Conservation (phyloP, 2,113 vertebrate genomes). For the Bufo gargarizans region DNA sequence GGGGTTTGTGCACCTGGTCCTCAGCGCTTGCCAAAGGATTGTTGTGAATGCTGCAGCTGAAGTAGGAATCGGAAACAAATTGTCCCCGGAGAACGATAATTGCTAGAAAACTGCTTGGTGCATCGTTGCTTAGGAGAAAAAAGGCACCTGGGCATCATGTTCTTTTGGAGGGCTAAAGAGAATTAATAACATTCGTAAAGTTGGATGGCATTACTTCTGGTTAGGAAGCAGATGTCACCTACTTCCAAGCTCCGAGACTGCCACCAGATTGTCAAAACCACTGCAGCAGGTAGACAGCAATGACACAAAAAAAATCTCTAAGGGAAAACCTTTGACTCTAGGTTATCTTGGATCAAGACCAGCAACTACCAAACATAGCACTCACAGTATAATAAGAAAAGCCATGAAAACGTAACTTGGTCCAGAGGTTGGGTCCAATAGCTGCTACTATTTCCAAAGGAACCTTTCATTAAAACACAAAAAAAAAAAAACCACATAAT, state of each 20-base stretch:
- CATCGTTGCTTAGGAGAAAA: conserved; percentile 48
- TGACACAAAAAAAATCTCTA: no score
- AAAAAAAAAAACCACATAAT: no score
- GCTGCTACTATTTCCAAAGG: no score
- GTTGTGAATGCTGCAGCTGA: conserved; percentile 54
- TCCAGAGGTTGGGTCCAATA: no score
- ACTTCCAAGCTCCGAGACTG: neutral
- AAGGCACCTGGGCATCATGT: conserved; percentile 53
- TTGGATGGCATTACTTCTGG: neutral
- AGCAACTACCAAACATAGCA: no score
- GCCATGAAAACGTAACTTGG: no score
- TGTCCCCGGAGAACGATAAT: conserved; percentile 48
- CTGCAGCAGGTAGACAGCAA: no score
- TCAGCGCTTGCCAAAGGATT: conserved; percentile 53
- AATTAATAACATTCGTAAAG: conserved; percentile 47
- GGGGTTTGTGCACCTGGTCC: conserved; percentile 56
- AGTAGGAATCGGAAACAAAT: conserved; percentile 45
- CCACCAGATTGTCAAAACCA: neutral
- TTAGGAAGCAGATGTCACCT: neutral
- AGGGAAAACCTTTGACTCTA: no score
- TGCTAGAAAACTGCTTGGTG: conserved; percentile 52
- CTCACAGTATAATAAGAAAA: no score
- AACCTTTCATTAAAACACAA: no score
- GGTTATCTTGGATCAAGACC: no score
- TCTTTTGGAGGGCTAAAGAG: conserved; percentile 48